phyloP scores from a whole-genome alignment of 2,888 invertebrate genomes.

The Apodemia hepburni region DNA sequence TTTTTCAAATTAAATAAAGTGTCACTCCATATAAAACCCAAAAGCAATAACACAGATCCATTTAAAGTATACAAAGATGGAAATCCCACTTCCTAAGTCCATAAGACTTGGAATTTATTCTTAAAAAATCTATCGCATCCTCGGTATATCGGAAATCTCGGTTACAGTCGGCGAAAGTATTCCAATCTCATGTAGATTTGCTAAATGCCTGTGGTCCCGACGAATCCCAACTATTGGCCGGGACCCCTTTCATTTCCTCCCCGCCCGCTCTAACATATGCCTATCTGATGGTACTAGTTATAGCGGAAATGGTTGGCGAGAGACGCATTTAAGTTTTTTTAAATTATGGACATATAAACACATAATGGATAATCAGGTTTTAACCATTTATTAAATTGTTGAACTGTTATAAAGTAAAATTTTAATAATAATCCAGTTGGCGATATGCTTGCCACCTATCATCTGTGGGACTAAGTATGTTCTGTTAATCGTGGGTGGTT shows the following conservation, averaged over 20 bases:
- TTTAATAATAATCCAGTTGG: no score
- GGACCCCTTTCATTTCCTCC: conserved; percentile 59
- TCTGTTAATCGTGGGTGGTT: no score
- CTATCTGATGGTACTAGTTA: conserved; percentile 36
- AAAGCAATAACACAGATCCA: conserved; percentile 11
- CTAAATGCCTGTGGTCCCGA: conserved; percentile 51
- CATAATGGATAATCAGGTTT: no score
- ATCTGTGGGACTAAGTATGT: no score
- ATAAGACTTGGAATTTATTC: conserved; percentile 12
- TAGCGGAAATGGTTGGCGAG: conserved; percentile 34
- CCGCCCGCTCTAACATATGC: conserved; percentile 62
- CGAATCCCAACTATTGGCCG: conserved; percentile 44
- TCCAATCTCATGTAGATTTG: conserved; percentile 62
- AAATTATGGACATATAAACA: no score
- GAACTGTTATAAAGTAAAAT: no score
- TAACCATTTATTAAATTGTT: no score
- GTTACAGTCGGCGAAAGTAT: conserved; percentile 39
- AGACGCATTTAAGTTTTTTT: no score
- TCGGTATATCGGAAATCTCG: conserved; percentile 20
- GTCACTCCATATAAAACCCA: conserved; percentile 6
- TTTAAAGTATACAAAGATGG: conserved; percentile 10
- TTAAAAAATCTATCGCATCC: conserved; percentile 11
- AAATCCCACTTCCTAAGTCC: conserved; percentile 13
- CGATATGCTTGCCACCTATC: no score
- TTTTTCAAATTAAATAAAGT: conserved; percentile 12